These are phyloP conservation scores for Dryocosmus kuriphilus DNA, from an alignment of 2,888 invertebrate genomes.

Conservation along the genomic window DNA sequence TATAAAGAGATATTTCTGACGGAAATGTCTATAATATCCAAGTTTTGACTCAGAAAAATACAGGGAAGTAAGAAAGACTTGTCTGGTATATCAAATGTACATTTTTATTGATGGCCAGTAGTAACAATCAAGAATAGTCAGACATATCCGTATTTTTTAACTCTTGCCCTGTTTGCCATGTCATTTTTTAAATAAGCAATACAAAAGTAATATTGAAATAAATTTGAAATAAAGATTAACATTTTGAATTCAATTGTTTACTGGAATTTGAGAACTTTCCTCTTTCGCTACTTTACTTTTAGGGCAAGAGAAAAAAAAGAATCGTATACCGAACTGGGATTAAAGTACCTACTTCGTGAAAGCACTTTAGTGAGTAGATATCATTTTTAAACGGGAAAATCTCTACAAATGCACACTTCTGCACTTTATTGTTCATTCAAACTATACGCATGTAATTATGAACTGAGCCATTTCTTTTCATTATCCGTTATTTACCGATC, in stretches of 20 bases:
- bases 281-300: background rate
- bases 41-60: background rate
- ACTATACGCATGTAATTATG: background rate
- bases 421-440: background rate
- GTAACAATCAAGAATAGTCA: background rate
- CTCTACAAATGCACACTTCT: background rate
- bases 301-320: background rate
- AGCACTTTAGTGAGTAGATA: slow-evolving; percentile 4
- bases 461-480: background rate
- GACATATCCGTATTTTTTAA: background rate
- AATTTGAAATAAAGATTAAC: no score
- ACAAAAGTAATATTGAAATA: no score
- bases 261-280: background rate
- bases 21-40: background rate
- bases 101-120: background rate
- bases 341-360: background rate
- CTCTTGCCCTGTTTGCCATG: no score
- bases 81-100: background rate
- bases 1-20: background rate
- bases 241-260: background rate
- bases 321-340: background rate
- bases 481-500: background rate
- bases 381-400: slow-evolving; percentile 21
- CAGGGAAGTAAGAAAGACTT: background rate
- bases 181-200: no score